A percentile compares a stretch with the other conserved stretches of the same genome.
Conservation (phyloP, 2,797 vertebrate species). For the Rhyacichthys aspro region DNA sequence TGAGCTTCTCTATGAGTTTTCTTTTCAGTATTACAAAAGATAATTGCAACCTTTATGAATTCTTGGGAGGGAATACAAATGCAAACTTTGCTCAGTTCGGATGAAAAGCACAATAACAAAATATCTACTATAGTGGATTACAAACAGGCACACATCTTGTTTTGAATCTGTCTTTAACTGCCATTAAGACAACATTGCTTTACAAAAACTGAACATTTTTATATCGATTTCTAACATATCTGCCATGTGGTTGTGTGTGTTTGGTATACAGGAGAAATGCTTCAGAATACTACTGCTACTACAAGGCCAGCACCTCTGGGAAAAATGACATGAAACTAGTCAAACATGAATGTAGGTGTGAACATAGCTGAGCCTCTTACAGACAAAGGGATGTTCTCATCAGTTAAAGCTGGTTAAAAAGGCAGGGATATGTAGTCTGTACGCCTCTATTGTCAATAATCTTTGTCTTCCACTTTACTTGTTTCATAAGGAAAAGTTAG, state of each 20-base stretch:
- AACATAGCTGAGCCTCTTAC: too few relatives aligned
- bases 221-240: slow-evolving; percentile 1
- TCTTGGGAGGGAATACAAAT: slow-evolving; percentile 18
- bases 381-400: too few relatives aligned
- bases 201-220: too few relatives aligned
- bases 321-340: background rate
- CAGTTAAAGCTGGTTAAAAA: too few relatives aligned
- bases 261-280: background rate
- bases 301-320: background rate
- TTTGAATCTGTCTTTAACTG: too few relatives aligned
- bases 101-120: slow-evolving; percentile 27
- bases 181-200: too few relatives aligned
- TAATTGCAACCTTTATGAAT: slow-evolving; percentile 37
- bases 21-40: slow-evolving; percentile 41
- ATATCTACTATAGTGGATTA: slow-evolving; percentile 10
- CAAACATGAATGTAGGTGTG: background rate
- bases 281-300: background rate
- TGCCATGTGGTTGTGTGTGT: background rate
- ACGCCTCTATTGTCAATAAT: too few relatives aligned
- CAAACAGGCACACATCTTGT: background rate
- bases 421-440: too few relatives aligned
- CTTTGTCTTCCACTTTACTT: too few relatives aligned
- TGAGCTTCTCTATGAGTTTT: slow-evolving; percentile 41
- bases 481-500: too few relatives aligned
- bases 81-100: slow-evolving; percentile 2